Percentiles rank a stretch among this genome's conserved stretches.
phyloP scores from a whole-genome alignment of 2,113 vertebrate species.

The Peromyscus leucopus region DNA sequence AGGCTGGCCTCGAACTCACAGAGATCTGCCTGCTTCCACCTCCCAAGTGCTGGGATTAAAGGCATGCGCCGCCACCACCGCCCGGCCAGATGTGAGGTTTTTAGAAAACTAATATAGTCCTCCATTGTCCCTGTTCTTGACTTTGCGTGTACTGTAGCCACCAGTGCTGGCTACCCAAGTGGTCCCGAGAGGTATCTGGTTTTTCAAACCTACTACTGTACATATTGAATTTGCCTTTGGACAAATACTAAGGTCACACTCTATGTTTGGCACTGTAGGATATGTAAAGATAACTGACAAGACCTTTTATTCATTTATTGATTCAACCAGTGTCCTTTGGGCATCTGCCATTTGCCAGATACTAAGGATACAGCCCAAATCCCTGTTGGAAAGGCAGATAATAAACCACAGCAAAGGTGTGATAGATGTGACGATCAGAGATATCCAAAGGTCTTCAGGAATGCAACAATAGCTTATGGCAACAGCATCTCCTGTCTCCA shows the following conservation, averaged over 20 bases:
- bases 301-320: neutral
- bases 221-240: conserved; percentile 20
- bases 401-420: neutral
- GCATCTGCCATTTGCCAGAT: neutral
- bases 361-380: neutral
- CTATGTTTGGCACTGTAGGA: neutral
- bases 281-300: neutral
- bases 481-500: too few relatives aligned
- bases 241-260: neutral
- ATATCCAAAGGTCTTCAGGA: neutral
- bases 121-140: neutral
- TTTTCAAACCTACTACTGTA: neutral
- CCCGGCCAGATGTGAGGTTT: neutral
- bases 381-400: conserved; percentile 7
- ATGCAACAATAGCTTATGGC: neutral
- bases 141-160: neutral
- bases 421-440: neutral
- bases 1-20: too few relatives aligned
- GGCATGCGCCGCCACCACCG: too few relatives aligned
- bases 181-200: neutral
- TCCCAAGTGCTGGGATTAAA: too few relatives aligned
- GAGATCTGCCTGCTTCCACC: too few relatives aligned
- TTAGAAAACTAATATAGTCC: neutral
- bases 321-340: neutral
- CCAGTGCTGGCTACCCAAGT: neutral